phyloP scores from a whole-genome alignment of 2,797 vertebrate species.

The Gymnothorax reevesii region DNA sequence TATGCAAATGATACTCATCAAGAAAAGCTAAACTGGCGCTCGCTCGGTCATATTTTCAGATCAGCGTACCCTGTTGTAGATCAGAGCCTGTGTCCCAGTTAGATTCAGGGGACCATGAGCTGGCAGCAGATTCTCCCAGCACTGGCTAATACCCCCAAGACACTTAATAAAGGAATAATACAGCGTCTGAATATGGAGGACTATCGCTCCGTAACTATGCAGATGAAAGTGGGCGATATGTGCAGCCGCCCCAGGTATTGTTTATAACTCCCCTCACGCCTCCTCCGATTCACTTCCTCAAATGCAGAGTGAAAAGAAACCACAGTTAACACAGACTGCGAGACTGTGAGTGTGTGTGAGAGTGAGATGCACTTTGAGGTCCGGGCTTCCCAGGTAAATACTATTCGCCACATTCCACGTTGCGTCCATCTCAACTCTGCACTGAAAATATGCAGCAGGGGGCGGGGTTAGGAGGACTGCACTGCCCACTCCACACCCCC shows the following conservation, averaged over 20 bases:
- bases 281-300: background rate
- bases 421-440: conserved; percentile 68
- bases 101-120: conserved; percentile 57
- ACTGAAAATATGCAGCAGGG: conserved; percentile 65
- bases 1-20: too few relatives aligned
- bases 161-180: conserved; percentile 53
- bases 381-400: conserved; percentile 56
- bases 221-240: background rate
- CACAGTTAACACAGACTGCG: background rate
- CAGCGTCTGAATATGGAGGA: background rate
- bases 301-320: background rate
- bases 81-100: conserved; percentile 54
- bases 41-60: conserved; percentile 11
- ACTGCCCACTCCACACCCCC: background rate
- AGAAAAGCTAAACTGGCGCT: conserved; percentile 35
- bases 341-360: conserved; percentile 44
- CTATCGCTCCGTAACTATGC: background rate
- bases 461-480: conserved; percentile 26
- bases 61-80: conserved; percentile 52
- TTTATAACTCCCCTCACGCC: background rate
- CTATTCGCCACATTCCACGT: conserved; percentile 70
- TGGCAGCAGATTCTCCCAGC: conserved; percentile 54
- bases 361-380: conserved; percentile 54
- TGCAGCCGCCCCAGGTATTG: conserved; percentile 1
- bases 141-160: conserved; percentile 57